These are phyloP conservation scores for Glareola pratincola DNA, from an alignment of 2,113 vertebrate species.

Conservation along the genomic window DNA sequence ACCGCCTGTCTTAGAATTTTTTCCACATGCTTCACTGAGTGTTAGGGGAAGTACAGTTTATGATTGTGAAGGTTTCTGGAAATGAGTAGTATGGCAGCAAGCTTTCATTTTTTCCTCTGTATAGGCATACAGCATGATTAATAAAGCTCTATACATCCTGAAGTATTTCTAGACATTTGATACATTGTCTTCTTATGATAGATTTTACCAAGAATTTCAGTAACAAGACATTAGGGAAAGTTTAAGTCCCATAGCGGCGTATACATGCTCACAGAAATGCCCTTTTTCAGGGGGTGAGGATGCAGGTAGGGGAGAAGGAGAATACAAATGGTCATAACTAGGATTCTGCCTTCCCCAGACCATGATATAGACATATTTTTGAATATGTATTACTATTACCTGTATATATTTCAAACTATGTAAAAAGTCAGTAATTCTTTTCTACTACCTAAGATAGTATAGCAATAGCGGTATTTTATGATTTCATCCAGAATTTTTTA, in stretches of 20 bases:
- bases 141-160: neutral
- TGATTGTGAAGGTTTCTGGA: neutral
- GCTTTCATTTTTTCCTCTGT: neutral
- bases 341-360: neutral
- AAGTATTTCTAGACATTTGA: neutral
- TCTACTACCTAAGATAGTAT: neutral
- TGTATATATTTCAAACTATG: neutral
- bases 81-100: neutral
- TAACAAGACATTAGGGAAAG: neutral
- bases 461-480: rapidly evolving
- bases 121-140: neutral
- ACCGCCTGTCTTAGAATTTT: neutral
- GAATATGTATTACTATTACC: neutral
- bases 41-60: neutral
- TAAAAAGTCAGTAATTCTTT: neutral
- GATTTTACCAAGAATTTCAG: rapidly evolving
- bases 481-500: neutral
- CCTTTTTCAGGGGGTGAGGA: neutral
- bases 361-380: neutral
- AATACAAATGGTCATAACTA: neutral
- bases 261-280: neutral
- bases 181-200: neutral
- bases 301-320: rapidly evolving
- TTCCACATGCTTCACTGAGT: neutral
- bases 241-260: neutral